These are phyloP conservation scores for Oryzias curvinotus DNA, from an alignment of 2,113 vertebrate species.

Conservation along the genomic window DNA sequence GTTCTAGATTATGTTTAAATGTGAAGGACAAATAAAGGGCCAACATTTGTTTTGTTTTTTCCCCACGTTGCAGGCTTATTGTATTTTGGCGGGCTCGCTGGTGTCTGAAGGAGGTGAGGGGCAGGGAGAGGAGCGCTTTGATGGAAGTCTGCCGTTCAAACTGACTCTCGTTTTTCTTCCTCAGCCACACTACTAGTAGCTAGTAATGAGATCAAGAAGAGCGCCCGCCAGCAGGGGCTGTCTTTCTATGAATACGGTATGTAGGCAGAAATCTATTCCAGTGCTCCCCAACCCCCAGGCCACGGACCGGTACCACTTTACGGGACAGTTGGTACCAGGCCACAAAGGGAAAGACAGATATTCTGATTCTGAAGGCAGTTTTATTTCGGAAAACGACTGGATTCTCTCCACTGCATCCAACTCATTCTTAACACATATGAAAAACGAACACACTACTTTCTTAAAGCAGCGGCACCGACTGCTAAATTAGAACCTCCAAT, in stretches of 20 bases:
- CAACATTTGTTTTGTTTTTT: neutral
- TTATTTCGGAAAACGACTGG: too few relatives aligned
- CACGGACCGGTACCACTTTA: neutral
- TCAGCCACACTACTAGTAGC: conserved; percentile 95
- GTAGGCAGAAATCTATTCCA: conserved; percentile 41
- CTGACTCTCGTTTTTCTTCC: conserved; percentile 40
- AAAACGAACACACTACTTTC: too few relatives aligned
- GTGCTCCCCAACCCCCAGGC: neutral
- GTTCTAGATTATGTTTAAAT: neutral
- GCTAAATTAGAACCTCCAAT: too few relatives aligned
- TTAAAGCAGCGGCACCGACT: too few relatives aligned
- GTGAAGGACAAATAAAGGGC: neutral
- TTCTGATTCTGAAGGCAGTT: too few relatives aligned
- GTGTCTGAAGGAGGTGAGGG: conserved; percentile 96
- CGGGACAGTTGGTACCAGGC: too few relatives aligned
- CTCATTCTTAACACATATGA: too few relatives aligned
- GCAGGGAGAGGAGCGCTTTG: neutral
- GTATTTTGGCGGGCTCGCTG: conserved; percentile 94
- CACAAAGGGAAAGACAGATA: too few relatives aligned
- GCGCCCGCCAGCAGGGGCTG: conserved; percentile 81
- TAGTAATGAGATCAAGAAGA: conserved; percentile 93
- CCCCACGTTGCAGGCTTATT: conserved; percentile 87
- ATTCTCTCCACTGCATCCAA: too few relatives aligned
- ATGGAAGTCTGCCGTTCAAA: neutral
- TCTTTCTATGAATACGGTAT: conserved; percentile 96